A percentile compares a stretch with the other conserved stretches of the same genome.
Evolutionary conservation across 2,113 vertebrate genomes (phyloP).

Genomic region (Oenanthe oenanthe): DNA sequence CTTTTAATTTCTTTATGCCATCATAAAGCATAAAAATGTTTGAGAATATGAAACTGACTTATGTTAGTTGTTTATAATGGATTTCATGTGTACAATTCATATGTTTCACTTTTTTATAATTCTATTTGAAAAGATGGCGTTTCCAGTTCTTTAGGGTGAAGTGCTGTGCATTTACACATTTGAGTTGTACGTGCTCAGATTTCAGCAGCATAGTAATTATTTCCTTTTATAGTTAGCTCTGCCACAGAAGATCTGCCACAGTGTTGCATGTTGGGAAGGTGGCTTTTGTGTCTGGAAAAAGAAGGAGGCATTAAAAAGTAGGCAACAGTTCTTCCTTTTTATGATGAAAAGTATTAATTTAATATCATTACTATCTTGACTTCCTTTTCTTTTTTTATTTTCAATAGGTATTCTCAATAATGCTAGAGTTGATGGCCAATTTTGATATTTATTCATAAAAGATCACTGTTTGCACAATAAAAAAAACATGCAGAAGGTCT

Average conservation of each 20-base stretch:
- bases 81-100: neutral
- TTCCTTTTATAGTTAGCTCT: neutral
- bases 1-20: neutral
- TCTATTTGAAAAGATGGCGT: neutral
- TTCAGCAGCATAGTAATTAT: neutral
- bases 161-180: neutral
- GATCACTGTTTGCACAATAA: neutral
- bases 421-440: neutral
- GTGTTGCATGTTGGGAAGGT: neutral
- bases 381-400: neutral
- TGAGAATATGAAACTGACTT: neutral
- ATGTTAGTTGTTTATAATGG: neutral
- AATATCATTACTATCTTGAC: neutral
- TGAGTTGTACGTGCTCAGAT: neutral
- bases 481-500: neutral
- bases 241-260: neutral
- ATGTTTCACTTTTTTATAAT: rapidly evolving
- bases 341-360: neutral
- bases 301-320: neutral
- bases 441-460: neutral
- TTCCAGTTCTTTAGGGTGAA: neutral
- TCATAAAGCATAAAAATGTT: neutral
- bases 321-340: rapidly evolving
- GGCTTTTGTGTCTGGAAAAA: neutral
- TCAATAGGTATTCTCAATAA: neutral